These are phyloP conservation scores for Nyctibius bracteatus DNA, from an alignment of 2,113 vertebrate genomes.

Conservation along the genomic window DNA sequence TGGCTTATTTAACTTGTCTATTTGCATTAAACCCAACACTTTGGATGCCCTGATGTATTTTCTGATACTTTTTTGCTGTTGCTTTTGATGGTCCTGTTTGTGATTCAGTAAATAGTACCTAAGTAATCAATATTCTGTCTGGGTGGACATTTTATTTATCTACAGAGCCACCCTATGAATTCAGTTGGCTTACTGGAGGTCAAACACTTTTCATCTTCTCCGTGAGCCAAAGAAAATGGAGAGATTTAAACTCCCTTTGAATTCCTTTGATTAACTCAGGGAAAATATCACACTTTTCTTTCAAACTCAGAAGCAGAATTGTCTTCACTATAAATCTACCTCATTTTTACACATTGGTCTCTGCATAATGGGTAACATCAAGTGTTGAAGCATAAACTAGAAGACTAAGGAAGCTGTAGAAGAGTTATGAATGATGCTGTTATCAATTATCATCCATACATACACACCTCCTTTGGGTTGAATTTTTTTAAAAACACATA, in stretches of 20 bases:
- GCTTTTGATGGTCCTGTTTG: background rate
- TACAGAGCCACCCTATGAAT: constrained; percentile 32
- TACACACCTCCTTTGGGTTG: background rate
- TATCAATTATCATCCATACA: background rate
- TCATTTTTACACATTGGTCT: constrained; percentile 18
- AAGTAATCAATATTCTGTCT: constrained; percentile 46
- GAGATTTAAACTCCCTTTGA: constrained; percentile 44
- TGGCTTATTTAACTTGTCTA: background rate
- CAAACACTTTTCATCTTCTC: constrained; percentile 38
- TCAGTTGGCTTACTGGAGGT: constrained; percentile 17
- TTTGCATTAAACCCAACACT: background rate
- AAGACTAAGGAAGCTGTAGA: background rate
- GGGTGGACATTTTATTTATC: constrained; percentile 32
- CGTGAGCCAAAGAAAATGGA: constrained; percentile 30
- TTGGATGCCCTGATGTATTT: background rate
- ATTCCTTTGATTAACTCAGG: constrained; percentile 36
- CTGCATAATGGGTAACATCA: background rate
- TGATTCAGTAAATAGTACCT: constrained; percentile 33
- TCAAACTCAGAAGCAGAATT: background rate
- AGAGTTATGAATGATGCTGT: background rate
- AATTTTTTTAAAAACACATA: background rate
- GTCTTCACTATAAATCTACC: constrained; percentile 10
- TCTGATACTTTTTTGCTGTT: background rate
- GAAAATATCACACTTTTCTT: background rate
- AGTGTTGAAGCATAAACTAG: background rate